Percentiles rank a stretch among this genome's conserved stretches.
Evolutionary conservation across 2,888 invertebrate genomes (phyloP).

Genomic region (Saturnia pavonia): DNA sequence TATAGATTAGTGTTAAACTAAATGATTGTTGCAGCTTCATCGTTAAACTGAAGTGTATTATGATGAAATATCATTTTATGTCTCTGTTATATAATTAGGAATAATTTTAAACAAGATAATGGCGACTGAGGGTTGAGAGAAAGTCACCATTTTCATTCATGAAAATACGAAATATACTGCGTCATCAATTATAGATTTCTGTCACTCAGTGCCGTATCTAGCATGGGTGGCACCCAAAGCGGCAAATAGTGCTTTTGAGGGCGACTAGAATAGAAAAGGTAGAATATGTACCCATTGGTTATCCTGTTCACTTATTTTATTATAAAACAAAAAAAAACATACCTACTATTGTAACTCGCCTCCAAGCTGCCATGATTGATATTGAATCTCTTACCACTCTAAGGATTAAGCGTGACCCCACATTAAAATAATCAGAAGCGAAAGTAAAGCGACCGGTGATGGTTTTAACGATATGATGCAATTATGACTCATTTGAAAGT

Average conservation of each 20-base stretch:
- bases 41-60: not conserved
- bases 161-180: too few species aligned
- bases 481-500: conserved; percentile 11
- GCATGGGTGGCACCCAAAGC: too few species aligned
- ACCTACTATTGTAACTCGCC: too few species aligned
- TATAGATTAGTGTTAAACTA: not conserved
- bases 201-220: too few species aligned
- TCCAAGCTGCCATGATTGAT: not conserved
- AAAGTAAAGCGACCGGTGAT: conserved; percentile 10
- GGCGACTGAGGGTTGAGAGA: too few species aligned
- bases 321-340: too few species aligned
- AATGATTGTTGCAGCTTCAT: not conserved
- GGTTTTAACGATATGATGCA: conserved; percentile 5
- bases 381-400: not conserved
- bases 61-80: not conserved
- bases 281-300: too few species aligned
- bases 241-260: too few species aligned
- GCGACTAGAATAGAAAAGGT: too few species aligned
- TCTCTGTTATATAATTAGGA: not conserved
- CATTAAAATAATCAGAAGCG: not conserved
- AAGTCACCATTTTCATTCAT: too few species aligned
- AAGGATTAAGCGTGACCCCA: not conserved
- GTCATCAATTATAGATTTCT: too few species aligned
- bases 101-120: not conserved
- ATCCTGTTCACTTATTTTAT: too few species aligned